A percentile compares a stretch with the other conserved stretches of the same genome.
These are phyloP conservation scores for Drosophila stalkeri DNA, from an alignment of 2,888 invertebrate genomes.

Conservation along the genomic window DNA sequence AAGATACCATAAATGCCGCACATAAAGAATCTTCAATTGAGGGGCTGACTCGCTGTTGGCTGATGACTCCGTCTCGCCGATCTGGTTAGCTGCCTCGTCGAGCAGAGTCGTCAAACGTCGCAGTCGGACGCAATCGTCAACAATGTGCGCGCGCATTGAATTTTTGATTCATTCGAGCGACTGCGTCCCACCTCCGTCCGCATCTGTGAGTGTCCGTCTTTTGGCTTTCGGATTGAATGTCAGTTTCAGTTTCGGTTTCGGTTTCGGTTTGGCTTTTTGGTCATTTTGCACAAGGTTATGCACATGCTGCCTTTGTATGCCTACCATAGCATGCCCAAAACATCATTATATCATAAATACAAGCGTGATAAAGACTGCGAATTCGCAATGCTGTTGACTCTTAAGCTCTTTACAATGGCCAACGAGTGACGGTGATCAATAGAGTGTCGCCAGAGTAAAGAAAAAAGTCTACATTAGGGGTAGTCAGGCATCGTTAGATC, in stretches of 20 bases:
- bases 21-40: constrained; percentile 78
- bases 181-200: constrained; percentile 26
- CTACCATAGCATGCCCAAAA: constrained; percentile 36
- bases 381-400: constrained; percentile 37
- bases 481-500: constrained; percentile 19
- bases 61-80: constrained; percentile 38
- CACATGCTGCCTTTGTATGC: constrained; percentile 62
- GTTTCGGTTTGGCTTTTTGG: constrained; percentile 42
- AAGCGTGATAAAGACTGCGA: constrained; percentile 19
- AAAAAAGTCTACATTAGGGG: constrained; percentile 35
- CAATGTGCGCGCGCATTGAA: constrained; percentile 69
- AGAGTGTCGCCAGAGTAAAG: constrained; percentile 16
- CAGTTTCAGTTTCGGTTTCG: constrained; percentile 28
- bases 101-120: constrained; percentile 31
- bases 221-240: constrained; percentile 32
- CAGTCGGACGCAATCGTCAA: constrained; percentile 53
- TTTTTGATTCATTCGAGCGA: constrained; percentile 70
- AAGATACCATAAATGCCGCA: constrained; percentile 53
- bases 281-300: constrained; percentile 77
- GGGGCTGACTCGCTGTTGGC: constrained; percentile 29
- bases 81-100: constrained; percentile 46
- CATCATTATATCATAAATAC: constrained; percentile 71
- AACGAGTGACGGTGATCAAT: constrained; percentile 36
- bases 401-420: constrained; percentile 57
- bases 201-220: constrained; percentile 11